A percentile compares a stretch with the other conserved stretches of the same genome.
These are phyloP conservation scores for Distichodus sexfasciatus DNA, from an alignment of 2,797 vertebrate genomes.

Conservation along the genomic window DNA sequence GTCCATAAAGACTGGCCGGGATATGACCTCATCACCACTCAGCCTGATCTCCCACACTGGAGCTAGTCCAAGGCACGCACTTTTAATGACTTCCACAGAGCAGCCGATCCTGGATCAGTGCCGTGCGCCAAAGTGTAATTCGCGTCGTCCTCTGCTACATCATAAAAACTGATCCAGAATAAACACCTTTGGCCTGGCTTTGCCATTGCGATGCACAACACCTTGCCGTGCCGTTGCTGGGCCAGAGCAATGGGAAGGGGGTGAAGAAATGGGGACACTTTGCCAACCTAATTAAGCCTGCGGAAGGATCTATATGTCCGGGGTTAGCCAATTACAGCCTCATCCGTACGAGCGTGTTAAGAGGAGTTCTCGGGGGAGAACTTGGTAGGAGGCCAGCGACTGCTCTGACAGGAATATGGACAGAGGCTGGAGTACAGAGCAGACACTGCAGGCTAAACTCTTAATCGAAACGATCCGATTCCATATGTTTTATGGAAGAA, in stretches of 20 bases:
- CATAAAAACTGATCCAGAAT: conserved; percentile 29
- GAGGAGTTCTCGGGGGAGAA: conserved; percentile 37
- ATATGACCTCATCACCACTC: conserved; percentile 36
- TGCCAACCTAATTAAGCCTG: conserved; percentile 51
- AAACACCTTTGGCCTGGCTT: conserved; percentile 1
- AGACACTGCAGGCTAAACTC: not conserved
- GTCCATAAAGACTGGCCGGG: conserved; percentile 41
- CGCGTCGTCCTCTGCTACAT: not conserved
- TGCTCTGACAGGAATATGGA: conserved; percentile 28
- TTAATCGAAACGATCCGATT: not conserved
- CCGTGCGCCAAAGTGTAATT: not conserved
- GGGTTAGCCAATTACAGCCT: conserved; percentile 54
- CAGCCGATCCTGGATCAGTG: conserved; percentile 14
- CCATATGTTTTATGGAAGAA: not conserved
- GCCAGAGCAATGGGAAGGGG: conserved; percentile 33
- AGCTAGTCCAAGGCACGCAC: conserved; percentile 8
- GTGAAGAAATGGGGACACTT: conserved; percentile 42
- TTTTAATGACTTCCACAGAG: conserved; percentile 16
- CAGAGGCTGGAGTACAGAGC: not conserved
- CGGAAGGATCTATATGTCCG: conserved; percentile 39
- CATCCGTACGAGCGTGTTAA: conserved; percentile 39
- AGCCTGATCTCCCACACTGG: conserved; percentile 37
- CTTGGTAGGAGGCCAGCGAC: conserved; percentile 3
- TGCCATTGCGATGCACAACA: conserved; percentile 26
- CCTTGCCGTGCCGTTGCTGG: conserved; percentile 15